Evolutionary conservation across 2,888 invertebrate species (phyloP).

Genomic region (Drosophila pseudotakahashii): DNA sequence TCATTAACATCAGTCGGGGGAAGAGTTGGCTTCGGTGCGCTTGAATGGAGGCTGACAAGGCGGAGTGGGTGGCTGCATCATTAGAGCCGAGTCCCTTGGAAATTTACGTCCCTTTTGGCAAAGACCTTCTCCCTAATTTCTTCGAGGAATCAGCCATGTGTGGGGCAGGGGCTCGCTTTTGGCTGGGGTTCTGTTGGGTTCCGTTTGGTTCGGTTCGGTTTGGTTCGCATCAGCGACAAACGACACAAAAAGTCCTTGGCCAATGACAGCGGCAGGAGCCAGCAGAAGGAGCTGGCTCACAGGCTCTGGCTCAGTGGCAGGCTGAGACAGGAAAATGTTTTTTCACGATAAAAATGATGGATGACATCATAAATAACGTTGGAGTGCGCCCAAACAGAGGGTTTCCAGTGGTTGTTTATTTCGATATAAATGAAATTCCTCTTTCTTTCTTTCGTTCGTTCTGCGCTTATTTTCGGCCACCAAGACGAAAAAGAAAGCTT

Average conservation of each 20-base stretch:
- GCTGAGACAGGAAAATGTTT: conserved; percentile 83
- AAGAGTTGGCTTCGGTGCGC: conserved; percentile 66
- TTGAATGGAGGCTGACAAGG: conserved; percentile 70
- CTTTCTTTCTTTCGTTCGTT: conserved; percentile 50
- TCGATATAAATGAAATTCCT: conserved; percentile 83
- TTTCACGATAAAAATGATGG: conserved; percentile 85
- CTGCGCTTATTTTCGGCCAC: conserved; percentile 61
- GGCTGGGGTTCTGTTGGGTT: conserved; percentile 10
- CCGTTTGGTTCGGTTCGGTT: conserved; percentile 26
- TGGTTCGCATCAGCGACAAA: conserved; percentile 63
- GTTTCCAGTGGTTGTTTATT: conserved; percentile 84
- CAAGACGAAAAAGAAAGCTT: conserved; percentile 61
- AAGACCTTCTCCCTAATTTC: conserved; percentile 76
- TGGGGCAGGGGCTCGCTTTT: conserved; percentile 19
- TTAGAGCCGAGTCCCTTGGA: conserved; percentile 73
- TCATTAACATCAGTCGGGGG: conserved; percentile 70
- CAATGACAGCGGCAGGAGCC: conserved; percentile 77
- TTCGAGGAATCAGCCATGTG: conserved; percentile 70
- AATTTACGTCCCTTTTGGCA: conserved; percentile 73
- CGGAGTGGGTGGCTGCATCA: conserved; percentile 74
- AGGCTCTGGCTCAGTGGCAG: conserved; percentile 64
- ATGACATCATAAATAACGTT: conserved; percentile 85
- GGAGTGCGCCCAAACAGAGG: conserved; percentile 84
- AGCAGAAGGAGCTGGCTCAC: conserved; percentile 47
- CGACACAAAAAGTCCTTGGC: conserved; percentile 81